Evolutionary conservation across 2,888 invertebrate species (phyloP).

Genomic region (Rotaria macrura): DNA sequence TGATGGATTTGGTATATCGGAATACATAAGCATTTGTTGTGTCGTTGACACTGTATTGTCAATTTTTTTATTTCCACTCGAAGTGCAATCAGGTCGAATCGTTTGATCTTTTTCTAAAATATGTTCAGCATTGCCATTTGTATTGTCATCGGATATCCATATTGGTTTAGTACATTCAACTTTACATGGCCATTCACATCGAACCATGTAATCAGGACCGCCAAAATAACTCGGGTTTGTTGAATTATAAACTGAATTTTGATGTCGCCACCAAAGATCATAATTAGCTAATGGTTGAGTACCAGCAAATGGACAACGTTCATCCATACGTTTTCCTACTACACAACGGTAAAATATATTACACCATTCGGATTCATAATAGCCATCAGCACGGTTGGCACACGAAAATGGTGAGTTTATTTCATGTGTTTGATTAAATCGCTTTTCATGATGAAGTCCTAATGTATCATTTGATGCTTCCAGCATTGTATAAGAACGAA

Average conservation of each 20-base stretch:
- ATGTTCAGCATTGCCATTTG: neutral
- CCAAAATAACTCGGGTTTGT: constrained; percentile 21
- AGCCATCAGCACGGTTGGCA: constrained; percentile 26
- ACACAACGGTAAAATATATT: constrained; percentile 32
- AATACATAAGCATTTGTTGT: constrained; percentile 10
- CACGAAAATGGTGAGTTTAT: constrained; percentile 29
- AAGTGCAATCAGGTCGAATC: constrained; percentile 23
- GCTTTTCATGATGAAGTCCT: neutral
- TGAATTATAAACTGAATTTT: constrained; percentile 20
- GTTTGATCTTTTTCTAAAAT: constrained; percentile 21
- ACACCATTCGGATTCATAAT: constrained; percentile 34
- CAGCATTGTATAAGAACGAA: constrained; percentile 11
- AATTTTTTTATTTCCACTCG: neutral
- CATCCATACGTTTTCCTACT: constrained; percentile 30
- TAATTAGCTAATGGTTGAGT: neutral
- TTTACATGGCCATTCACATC: constrained; percentile 34
- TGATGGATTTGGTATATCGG: constrained; percentile 11
- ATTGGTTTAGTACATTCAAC: constrained; percentile 27
- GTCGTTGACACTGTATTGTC: neutral
- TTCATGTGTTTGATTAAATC: neutral
- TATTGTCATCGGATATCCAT: constrained; percentile 19
- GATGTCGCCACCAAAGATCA: constrained; percentile 34
- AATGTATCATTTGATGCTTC: neutral
- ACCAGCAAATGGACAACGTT: constrained; percentile 25
- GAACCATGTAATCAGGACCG: constrained; percentile 22